Conservation (phyloP, 2,797 vertebrate species). For the Microhierax caerulescens region DNA sequence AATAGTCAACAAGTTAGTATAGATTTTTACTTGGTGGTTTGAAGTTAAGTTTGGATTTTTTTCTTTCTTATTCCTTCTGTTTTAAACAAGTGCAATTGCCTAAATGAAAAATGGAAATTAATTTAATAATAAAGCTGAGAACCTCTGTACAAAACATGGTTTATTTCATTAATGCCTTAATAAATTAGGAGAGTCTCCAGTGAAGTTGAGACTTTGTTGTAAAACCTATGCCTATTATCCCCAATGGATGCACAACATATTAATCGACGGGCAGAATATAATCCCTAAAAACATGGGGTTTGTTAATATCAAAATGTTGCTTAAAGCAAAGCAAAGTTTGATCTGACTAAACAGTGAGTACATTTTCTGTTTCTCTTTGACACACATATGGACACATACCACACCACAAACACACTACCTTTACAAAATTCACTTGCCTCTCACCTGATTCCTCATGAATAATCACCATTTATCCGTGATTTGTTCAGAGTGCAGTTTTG, state of each 20-base stretch:
- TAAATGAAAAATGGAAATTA: neutral
- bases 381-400: neutral
- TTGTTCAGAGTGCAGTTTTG: neutral
- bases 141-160: neutral
- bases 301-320: neutral
- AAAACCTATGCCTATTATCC: neutral
- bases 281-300: neutral
- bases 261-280: neutral
- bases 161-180: neutral
- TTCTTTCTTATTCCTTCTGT: neutral
- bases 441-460: neutral
- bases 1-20: neutral
- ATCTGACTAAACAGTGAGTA: neutral
- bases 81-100: neutral
- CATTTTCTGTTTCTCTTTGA: neutral
- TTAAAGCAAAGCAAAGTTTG: neutral
- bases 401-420: neutral
- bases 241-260: neutral
- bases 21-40: neutral
- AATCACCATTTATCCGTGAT: neutral
- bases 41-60: neutral
- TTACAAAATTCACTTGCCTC: neutral
- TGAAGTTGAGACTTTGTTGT: neutral
- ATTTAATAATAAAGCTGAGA: neutral
- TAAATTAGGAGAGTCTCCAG: neutral